phyloP scores from a whole-genome alignment of 1,140 invertebrate species.

The Drosophila pseudoobscura region DNA sequence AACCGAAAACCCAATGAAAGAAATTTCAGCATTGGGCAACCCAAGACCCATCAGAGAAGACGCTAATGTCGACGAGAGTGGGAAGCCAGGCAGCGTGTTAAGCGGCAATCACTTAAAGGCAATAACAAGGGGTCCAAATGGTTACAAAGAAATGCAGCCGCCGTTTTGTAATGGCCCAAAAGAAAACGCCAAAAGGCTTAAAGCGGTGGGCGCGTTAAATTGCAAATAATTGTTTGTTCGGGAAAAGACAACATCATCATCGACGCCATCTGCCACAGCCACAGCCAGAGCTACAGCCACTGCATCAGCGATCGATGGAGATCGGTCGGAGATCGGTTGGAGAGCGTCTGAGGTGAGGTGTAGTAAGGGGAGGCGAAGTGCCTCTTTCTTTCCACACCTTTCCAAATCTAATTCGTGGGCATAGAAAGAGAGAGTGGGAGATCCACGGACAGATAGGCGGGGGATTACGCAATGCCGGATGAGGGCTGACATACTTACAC shows the following conservation, averaged over 20 bases:
- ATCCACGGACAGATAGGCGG: no score
- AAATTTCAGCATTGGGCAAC: slow-evolving; percentile 65
- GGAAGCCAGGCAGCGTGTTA: slow-evolving; percentile 39
- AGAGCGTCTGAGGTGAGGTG: no score
- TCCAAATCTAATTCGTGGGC: slow-evolving; percentile 28
- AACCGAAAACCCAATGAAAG: slow-evolving; percentile 35
- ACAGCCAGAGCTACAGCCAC: slow-evolving; percentile 3
- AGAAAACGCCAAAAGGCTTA: slow-evolving; percentile 32
- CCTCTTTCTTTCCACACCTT: slow-evolving; percentile 49
- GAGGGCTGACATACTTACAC: slow-evolving; percentile 69
- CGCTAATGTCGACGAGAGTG: slow-evolving; percentile 10
- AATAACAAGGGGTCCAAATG: slow-evolving; percentile 56
- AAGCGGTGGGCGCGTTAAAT: slow-evolving; percentile 48
- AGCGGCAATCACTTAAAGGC: slow-evolving; percentile 72
- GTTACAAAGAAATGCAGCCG: slow-evolving; percentile 24
- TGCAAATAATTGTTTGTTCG: slow-evolving; percentile 71
- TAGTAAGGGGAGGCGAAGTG: slow-evolving; percentile 24
- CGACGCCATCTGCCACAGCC: slow-evolving; percentile 21
- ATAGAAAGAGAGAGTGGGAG: no score
- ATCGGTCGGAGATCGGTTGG: no score
- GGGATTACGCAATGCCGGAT: slow-evolving; percentile 42
- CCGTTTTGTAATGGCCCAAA: slow-evolving; percentile 48
- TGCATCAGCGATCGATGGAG: background rate
- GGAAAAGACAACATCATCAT: slow-evolving; percentile 47
- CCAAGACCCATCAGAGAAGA: slow-evolving; percentile 16